Evolutionary conservation across 2,113 vertebrate species (phyloP).

Genomic region (Strix uralensis): DNA sequence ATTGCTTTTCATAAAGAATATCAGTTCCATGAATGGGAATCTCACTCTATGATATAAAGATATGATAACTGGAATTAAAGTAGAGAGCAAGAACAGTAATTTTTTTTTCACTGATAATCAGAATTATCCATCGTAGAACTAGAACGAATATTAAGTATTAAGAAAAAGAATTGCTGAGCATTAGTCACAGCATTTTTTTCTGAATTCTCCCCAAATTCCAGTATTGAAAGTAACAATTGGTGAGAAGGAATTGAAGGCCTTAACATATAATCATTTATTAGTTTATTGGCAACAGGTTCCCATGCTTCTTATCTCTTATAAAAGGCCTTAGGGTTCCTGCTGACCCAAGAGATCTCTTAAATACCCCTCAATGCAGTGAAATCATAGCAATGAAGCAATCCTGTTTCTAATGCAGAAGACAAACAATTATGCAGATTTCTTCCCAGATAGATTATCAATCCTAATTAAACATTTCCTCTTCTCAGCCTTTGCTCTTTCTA

Average conservation of each 20-base stretch:
- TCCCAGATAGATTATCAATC: not conserved
- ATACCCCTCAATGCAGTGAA: not conserved
- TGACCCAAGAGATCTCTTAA: not conserved
- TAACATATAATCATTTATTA: not conserved
- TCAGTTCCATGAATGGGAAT: not conserved
- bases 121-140: not conserved
- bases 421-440: not conserved
- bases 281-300: not conserved
- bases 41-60: not conserved
- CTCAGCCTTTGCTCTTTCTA: not conserved
- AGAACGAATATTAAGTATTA: not conserved
- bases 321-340: not conserved
- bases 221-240: not conserved
- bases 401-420: not conserved
- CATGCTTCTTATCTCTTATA: not conserved
- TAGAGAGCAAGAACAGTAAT: not conserved
- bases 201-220: not conserved
- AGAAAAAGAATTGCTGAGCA: not conserved
- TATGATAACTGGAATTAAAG: not conserved
- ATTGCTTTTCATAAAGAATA: not conserved
- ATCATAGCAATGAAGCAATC: not conserved
- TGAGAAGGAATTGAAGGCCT: not conserved
- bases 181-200: not conserved
- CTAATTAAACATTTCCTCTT: constrained; percentile 12
- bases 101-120: not conserved